A percentile compares a stretch with the other conserved stretches of the same genome.
Evolutionary conservation across 2,113 vertebrate genomes (phyloP).

Genomic region (Plecotus auritus): DNA sequence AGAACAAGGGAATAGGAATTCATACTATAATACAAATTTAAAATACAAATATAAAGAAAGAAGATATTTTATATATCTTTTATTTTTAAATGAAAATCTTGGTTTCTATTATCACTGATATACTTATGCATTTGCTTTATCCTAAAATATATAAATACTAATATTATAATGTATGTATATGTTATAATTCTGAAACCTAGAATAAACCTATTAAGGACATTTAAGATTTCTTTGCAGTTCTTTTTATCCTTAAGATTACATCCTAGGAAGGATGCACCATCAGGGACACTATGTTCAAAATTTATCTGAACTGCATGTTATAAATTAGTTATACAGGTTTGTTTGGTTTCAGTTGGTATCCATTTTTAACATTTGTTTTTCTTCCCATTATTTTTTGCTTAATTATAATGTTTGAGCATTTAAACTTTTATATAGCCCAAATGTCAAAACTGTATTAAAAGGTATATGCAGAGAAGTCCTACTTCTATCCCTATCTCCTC

Average conservation of each 20-base stretch:
- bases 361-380: slow-evolving; percentile 32
- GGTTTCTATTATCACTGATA: slow-evolving; percentile 26
- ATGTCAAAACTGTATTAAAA: slow-evolving; percentile 39
- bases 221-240: neutral
- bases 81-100: slow-evolving; percentile 22
- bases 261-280: neutral
- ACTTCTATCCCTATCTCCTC: neutral
- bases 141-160: neutral
- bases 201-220: neutral
- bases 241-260: slow-evolving; percentile 15
- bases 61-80: neutral
- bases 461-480: neutral
- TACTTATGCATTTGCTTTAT: neutral
- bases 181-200: slow-evolving; percentile 27
- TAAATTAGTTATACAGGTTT: neutral
- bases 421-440: neutral
- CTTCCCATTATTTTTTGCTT: neutral
- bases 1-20: slow-evolving; percentile 21
- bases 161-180: neutral
- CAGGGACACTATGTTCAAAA: neutral
- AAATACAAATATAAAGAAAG: neutral
- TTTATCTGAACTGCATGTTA: neutral
- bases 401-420: slow-evolving; percentile 24
- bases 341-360: neutral
- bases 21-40: slow-evolving; percentile 34